phyloP scores from a whole-genome alignment of 2,888 invertebrate species.

The Melipona beecheii region DNA sequence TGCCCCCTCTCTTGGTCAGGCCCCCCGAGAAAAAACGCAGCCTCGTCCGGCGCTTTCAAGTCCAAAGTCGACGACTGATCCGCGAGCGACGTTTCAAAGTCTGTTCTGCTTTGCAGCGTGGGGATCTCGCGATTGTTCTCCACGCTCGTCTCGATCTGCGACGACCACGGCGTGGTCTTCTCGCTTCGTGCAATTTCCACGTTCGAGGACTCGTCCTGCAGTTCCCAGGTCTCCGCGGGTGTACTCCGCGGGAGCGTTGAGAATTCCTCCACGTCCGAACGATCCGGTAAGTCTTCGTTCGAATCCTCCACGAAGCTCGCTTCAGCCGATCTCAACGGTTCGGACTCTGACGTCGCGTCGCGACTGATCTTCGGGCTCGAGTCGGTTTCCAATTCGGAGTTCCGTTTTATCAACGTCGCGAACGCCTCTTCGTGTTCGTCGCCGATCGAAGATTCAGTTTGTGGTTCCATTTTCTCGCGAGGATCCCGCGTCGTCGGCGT shows the following conservation, averaged over 20 bases:
- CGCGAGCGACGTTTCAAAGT: no score
- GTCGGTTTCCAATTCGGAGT: no score
- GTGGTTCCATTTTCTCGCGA: no score
- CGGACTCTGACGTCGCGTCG: no score
- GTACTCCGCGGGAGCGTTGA: neutral
- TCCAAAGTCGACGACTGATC: neutral
- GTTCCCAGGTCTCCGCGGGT: neutral
- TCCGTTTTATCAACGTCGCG: no score
- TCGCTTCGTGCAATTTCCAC: neutral
- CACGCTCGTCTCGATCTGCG: neutral
- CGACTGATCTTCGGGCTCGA: no score
- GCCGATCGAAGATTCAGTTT: no score
- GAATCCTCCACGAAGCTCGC: neutral
- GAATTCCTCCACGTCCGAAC: neutral
- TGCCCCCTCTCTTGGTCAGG: neutral
- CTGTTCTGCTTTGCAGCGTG: neutral
- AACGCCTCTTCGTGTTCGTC: no score
- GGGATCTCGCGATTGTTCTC: neutral
- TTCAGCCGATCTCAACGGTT: no score
- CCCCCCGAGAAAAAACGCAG: constrained; percentile 37
- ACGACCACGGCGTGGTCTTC: neutral
- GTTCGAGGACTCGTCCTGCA: neutral
- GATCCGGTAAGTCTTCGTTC: neutral
- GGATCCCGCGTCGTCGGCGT: no score
- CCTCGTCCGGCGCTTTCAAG: neutral